These are phyloP conservation scores for Zaprionus lachaisei DNA, from an alignment of 1,140 invertebrate genomes.

Conservation along the genomic window DNA sequence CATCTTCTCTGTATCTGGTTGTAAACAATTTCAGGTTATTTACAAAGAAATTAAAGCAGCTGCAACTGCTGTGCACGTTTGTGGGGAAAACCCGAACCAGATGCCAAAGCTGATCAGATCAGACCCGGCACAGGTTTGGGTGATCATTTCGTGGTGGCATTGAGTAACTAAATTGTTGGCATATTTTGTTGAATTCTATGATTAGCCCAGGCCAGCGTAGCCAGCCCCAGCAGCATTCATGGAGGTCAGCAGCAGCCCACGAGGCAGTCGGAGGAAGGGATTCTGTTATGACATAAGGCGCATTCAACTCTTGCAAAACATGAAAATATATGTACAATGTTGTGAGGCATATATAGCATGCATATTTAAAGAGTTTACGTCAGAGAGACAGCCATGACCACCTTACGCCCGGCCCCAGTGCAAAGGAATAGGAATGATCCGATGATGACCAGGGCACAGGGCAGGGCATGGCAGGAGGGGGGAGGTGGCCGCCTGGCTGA, in stretches of 20 bases:
- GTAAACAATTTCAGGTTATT: slow-evolving; percentile 13
- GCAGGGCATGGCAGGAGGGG: background rate
- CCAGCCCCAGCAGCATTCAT: background rate
- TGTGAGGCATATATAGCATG: slow-evolving; percentile 35
- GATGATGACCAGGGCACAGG: background rate
- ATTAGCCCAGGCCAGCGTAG: slow-evolving; percentile 41
- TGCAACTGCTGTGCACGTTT: slow-evolving; percentile 21
- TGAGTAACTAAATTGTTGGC: slow-evolving; percentile 39
- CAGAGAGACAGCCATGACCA: slow-evolving; percentile 66
- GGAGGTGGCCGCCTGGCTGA: slow-evolving; percentile 23
- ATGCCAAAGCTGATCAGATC: background rate
- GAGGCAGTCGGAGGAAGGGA: background rate
- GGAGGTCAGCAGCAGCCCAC: slow-evolving; percentile 43
- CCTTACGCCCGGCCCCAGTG: slow-evolving; percentile 36
- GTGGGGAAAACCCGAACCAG: slow-evolving; percentile 18
- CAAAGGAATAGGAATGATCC: slow-evolving; percentile 14
- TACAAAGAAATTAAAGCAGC: slow-evolving; percentile 27
- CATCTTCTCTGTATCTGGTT: background rate
- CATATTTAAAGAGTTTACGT: slow-evolving; percentile 75
- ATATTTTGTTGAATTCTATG: slow-evolving; percentile 51
- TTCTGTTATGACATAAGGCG: slow-evolving; percentile 58
- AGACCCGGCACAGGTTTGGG: background rate
- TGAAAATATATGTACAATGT: slow-evolving; percentile 15
- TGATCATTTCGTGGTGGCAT: slow-evolving; percentile 23
- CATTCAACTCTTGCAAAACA: slow-evolving; percentile 49